Base-by-base conservation (phyloP, 2,113 vertebrate species). In the Hymenochirus boettgeri region DNA sequence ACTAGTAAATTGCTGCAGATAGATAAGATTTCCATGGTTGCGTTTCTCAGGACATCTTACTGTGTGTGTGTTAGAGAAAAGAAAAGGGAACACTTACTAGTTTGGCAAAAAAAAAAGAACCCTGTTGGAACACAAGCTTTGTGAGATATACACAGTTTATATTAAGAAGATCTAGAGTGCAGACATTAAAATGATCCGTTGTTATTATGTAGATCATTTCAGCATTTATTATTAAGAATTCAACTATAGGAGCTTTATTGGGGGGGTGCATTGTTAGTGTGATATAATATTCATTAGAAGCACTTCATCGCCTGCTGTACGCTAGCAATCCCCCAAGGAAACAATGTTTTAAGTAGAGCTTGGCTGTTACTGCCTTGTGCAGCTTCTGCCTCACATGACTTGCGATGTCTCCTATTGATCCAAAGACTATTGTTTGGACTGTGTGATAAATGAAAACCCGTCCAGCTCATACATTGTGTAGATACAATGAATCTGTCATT, bases 401-500 rank as follows among this genome's bases (percentile, higher is more conserved):
- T 47, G 24, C 42, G 19, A 37, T 66, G 54, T 66, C 63, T 37
- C 55, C 63, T 27, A 66, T 51, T 57, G 63, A 66, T 66, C 45
- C 26, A 31, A 66, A 21, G 53, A 33, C 63, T 58, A 66, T 66
- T 66, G 55, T 66, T 58, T 50, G 54, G 50, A 55, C 63, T 66
- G 19, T 66, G 24, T 66, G 63, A 66, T 66, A 50, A 66, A 66
- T 66, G 63, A 26, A 47, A 37, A 57, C 26, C 45, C n/a, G n/a
- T 33, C 54, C 26, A 35, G 63, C 63, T 66, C 63, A 58, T 66
- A 66, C 63, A 66, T 57, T 47, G 63, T 47, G 63, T 50, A 23
- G 25, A 66, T 57, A 25, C 54, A 66, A 66, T 66, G 48, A 58
- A 58, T 50, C 63, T 66, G 63, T 66, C 63, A 66, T 54, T 58